Base-by-base conservation (phyloP, 2,888 invertebrate genomes). In the Ariolimax columbianus region DNA sequence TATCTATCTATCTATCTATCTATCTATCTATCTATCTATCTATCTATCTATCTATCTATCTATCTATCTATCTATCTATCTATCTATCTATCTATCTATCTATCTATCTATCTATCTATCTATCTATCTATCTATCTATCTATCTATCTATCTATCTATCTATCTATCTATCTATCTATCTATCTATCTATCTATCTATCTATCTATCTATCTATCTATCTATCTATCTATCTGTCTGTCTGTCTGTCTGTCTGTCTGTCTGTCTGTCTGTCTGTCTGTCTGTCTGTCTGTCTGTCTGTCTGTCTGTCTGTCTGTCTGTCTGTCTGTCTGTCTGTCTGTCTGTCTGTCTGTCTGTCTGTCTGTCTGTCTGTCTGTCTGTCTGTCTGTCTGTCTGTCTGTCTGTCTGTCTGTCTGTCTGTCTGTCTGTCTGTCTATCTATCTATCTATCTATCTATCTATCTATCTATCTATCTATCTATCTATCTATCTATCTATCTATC, bases 241-340 rank as follows among this genome's bases (percentile, higher is more conserved):
- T 33, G 68, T 68, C 68, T 33, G 36, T 82, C 59, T 75, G 36
- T 75, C 59, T 66, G n/a, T 77, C 38, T 40, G n/a, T 82, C 43
- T 66, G 19, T 75, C 59, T 73, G 17, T 73, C 59, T 59, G 40
- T 73, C 73, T 55, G 17, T 73, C 59, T 63, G 26, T 26, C 63
- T 26, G 26, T 26, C 63, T 63, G 26, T 26, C 63, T 63, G 26
- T 26, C 63, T 63, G 6, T 26, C 63, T 63, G 26, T 26, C 63
- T 63, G 26, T 26, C 63, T 63, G 26, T 26, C 63, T 63, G 26
- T 26, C 63, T 63, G 26, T 26, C 63, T 63, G 26, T 26, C 63
- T 63, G 6, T 26, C 63, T 11, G 26, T 26, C 63, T 63, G 26
- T 26, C 63, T 63, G 26, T 26, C 63, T 63, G 26, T 26, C 63